Evolutionary conservation across 1,140 invertebrate species (phyloP), one percentile per base, ranked within the genome.

Genomic region (Tetramorium alpestre): DNA sequence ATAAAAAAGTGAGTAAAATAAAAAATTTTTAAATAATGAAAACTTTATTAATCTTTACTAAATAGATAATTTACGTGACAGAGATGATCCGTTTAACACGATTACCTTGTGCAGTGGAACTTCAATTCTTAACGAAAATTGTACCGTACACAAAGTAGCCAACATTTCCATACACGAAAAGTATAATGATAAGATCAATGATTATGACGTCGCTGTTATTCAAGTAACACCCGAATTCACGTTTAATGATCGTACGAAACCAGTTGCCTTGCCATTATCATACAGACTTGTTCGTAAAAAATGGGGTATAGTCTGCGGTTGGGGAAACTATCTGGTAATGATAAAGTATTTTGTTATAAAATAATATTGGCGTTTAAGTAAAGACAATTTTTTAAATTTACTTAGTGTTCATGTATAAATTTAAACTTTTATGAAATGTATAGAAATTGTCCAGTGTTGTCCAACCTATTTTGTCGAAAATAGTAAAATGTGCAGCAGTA

Each of bases 151-250:
- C 28, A 67, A 89, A 3, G 87, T 95, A 5, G 86, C 58, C 6
- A 47, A 91, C 38, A 80, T 95, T 8, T 77, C 86, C 28, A 44
- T 86, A 5, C 95, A 96, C 81, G 92, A 94, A 54, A 89, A 92
- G 0, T 96, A 94, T 88, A 86, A 95, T 18, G 28, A 77, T 0
- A 44, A 65, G 3, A 93, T 93, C n/a, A 94, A 94, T 73, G 95
- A 96, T 84, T 96, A 96, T 89, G 96, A 97, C 87, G 94, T 96
- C 18, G 96, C 95, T 2, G 87, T 96, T 4, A 89, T 97, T 7
- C 85, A 93, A 82, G 93, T 96, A 0, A 0, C 76, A 0, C 91
- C 92, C 7, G 7, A 76, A 3, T 93, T 93, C 51, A 22, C 16
- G 0, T 91, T 76, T 41, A 77, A 49, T 64, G n/a, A 84, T 22